Evolutionary conservation across 2,113 vertebrate species (phyloP).

Genomic region (Centropus bengalensis): DNA sequence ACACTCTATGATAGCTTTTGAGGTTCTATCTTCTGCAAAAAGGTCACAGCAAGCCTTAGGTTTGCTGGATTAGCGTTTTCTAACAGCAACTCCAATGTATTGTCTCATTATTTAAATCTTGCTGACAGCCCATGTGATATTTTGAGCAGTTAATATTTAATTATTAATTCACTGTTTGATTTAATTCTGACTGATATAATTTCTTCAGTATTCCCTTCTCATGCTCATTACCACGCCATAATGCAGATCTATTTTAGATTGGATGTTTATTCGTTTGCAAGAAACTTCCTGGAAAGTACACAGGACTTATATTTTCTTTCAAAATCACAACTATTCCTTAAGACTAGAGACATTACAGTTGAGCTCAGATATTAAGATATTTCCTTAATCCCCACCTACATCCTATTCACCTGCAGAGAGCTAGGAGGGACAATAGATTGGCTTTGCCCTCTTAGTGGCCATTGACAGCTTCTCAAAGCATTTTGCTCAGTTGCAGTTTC

Average conservation of each 20-base stretch:
- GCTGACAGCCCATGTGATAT: background rate
- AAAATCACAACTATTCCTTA: background rate
- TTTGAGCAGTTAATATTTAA: conserved; percentile 49
- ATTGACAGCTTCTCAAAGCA: background rate
- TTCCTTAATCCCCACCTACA: background rate
- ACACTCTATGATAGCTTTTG: background rate
- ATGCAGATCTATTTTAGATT: background rate
- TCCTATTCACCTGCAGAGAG: background rate
- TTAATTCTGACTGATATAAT: background rate
- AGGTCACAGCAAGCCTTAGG: background rate
- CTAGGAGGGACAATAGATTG: background rate
- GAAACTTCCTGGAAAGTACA: background rate
- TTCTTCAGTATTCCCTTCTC: background rate
- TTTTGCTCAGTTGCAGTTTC: background rate
- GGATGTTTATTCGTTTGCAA: background rate
- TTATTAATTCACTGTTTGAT: conserved; percentile 24
- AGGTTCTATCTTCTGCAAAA: background rate
- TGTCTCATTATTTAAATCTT: conserved; percentile 23
- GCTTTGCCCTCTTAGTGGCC: background rate
- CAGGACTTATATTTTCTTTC: background rate
- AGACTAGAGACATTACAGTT: background rate
- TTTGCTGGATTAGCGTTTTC: background rate
- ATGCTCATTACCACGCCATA: background rate
- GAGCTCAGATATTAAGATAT: background rate
- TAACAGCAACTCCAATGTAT: background rate